phyloP scores from a whole-genome alignment of 2,888 invertebrate genomes.

The Urechis unicinctus region DNA sequence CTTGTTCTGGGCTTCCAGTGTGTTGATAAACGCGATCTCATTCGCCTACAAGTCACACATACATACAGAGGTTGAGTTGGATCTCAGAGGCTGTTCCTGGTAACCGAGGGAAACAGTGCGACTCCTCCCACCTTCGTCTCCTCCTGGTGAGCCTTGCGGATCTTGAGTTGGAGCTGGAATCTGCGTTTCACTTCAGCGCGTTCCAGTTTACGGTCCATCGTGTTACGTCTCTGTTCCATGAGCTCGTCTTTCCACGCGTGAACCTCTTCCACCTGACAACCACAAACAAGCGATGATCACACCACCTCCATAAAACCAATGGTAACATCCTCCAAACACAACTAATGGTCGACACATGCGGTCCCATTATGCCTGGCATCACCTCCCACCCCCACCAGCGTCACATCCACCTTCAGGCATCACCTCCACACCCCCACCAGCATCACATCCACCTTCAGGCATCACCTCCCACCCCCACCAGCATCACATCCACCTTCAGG shows the following conservation, averaged over 20 bases:
- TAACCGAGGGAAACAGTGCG: too few species aligned
- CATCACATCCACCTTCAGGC: too few species aligned
- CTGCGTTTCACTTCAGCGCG: constrained; percentile 87
- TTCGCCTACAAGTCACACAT: constrained; percentile 66
- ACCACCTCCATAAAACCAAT: neutral
- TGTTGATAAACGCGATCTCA: constrained; percentile 96
- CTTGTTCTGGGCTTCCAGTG: constrained; percentile 88
- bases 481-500: too few species aligned
- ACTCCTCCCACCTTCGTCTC: constrained; percentile 69
- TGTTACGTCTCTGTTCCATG: constrained; percentile 63
- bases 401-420: too few species aligned
- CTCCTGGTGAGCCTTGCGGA: constrained; percentile 93
- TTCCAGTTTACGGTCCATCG: constrained; percentile 53
- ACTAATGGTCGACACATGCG: too few species aligned
- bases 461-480: too few species aligned
- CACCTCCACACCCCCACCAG: too few species aligned
- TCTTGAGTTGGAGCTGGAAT: constrained; percentile 62
- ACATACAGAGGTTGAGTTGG: too few species aligned
- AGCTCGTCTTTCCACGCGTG: constrained; percentile 75
- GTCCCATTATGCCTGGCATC: too few species aligned
- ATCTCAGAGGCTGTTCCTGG: too few species aligned
- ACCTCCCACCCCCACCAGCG: too few species aligned
- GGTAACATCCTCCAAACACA: neutral
- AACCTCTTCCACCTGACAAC: constrained; percentile 57
- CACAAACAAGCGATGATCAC: too few species aligned